phyloP scores from a whole-genome alignment of 2,113 vertebrate species.

The Coreoperca whiteheadi region DNA sequence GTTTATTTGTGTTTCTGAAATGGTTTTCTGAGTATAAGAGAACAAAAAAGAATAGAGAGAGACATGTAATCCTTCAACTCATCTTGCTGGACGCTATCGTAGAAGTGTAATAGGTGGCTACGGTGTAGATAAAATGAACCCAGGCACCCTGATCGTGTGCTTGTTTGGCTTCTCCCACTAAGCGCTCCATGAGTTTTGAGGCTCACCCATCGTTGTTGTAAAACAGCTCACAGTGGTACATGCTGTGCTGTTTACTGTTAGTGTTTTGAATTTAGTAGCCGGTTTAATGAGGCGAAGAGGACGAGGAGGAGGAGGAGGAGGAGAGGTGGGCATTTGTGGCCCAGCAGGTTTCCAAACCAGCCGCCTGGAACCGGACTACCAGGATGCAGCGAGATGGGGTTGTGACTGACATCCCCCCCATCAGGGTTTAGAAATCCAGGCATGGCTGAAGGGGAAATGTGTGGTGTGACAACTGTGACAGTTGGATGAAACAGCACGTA shows the following conservation, averaged over 20 bases:
- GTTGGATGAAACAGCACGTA: conserved; percentile 33
- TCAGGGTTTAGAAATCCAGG: conserved; percentile 32
- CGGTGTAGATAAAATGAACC: neutral
- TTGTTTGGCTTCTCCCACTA: neutral
- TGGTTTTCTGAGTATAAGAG: no score
- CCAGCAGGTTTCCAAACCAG: conserved; percentile 51
- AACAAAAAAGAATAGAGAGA: no score
- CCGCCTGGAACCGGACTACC: conserved; percentile 7
- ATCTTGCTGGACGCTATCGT: neutral
- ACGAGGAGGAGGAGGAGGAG: conserved; percentile 10
- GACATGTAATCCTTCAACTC: no score
- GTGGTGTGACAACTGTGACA: conserved; percentile 29
- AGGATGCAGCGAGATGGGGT: conserved; percentile 12
- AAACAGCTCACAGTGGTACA: neutral
- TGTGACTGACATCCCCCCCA: conserved; percentile 1
- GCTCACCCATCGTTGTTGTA: neutral
- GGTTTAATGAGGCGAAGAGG: conserved; percentile 53
- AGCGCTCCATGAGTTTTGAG: neutral
- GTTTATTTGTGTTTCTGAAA: no score
- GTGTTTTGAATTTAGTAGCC: conserved; percentile 48
- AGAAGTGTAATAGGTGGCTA: neutral
- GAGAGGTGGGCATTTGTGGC: conserved; percentile 19
- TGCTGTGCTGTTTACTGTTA: conserved; percentile 43
- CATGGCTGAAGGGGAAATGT: conserved; percentile 14
- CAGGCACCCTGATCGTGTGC: neutral